Evolutionary conservation across 2,888 invertebrate species (phyloP).

Genomic region (Graphium colonna): DNA sequence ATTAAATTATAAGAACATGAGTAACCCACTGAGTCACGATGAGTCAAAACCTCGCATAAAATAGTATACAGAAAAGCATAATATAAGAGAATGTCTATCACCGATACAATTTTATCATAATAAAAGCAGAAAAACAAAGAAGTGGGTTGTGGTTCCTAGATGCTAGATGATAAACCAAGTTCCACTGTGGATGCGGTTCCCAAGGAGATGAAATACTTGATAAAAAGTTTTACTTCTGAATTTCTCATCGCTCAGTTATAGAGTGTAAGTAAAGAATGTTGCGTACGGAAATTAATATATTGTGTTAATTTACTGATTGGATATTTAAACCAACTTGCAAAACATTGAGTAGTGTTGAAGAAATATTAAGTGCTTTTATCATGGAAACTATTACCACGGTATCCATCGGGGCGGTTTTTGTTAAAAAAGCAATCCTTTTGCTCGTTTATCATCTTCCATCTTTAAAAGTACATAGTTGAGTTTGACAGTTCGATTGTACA

Average conservation of each 20-base stretch:
- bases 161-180: conserved; percentile 7
- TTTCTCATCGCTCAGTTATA: conserved; percentile 10
- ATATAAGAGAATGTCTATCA: not conserved
- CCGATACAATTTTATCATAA: not conserved
- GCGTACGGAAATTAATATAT: not conserved
- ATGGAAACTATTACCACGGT: no score
- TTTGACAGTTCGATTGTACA: no score
- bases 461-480: no score
- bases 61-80: not conserved
- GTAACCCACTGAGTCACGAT: no score
- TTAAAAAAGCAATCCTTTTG: no score
- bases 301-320: not conserved
- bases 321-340: not conserved
- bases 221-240: conserved; percentile 16
- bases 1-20: no score
- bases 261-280: not conserved
- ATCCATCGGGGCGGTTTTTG: no score
- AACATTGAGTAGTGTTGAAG: not conserved
- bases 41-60: no score
- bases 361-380: no score
- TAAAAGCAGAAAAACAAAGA: not conserved
- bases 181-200: no score
- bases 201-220: conserved; percentile 4
- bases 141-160: not conserved
- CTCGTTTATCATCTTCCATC: no score